Evolutionary conservation across 2,888 invertebrate species (phyloP).

Genomic region (Mechanitis messenoides): DNA sequence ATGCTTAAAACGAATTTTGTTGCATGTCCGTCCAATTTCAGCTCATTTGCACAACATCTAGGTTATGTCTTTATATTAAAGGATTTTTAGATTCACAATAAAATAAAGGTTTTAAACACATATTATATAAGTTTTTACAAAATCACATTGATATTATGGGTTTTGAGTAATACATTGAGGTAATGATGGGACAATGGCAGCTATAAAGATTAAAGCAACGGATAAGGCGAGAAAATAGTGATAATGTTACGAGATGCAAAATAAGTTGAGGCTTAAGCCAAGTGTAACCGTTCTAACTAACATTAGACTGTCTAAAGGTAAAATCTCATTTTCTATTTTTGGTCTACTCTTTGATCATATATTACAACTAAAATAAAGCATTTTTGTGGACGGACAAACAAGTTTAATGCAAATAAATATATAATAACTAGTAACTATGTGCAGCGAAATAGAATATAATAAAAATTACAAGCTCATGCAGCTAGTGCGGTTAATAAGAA

Average conservation of each 20-base stretch:
- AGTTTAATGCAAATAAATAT: slow-evolving; percentile 40
- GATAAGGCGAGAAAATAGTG: slow-evolving; percentile 44
- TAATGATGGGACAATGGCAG: slow-evolving; percentile 13
- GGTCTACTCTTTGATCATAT: slow-evolving; percentile 22
- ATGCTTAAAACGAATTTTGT: slow-evolving; percentile 46
- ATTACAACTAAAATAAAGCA: slow-evolving; percentile 38
- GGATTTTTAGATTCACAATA: not conserved
- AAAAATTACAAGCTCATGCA: slow-evolving; percentile 54
- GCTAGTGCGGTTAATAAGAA: slow-evolving; percentile 59
- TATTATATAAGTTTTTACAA: not conserved
- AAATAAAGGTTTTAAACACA: not conserved
- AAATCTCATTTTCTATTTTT: slow-evolving; percentile 14
- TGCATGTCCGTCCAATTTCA: slow-evolving; percentile 72
- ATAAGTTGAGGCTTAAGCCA: slow-evolving; percentile 32
- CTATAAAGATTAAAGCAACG: slow-evolving; percentile 38
- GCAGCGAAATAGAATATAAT: slow-evolving; percentile 38
- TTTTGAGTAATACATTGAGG: not conserved
- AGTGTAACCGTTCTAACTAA: not conserved
- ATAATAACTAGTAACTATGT: slow-evolving; percentile 31
- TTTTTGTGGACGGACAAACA: slow-evolving; percentile 60
- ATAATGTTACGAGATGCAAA: slow-evolving; percentile 25
- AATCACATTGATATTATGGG: not conserved
- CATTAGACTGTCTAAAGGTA: slow-evolving; percentile 25
- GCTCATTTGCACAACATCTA: slow-evolving; percentile 64
- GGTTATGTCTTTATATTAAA: slow-evolving; percentile 1